Evolutionary conservation across 2,797 vertebrate genomes (phyloP).

Genomic region (Harpagifer antarcticus): DNA sequence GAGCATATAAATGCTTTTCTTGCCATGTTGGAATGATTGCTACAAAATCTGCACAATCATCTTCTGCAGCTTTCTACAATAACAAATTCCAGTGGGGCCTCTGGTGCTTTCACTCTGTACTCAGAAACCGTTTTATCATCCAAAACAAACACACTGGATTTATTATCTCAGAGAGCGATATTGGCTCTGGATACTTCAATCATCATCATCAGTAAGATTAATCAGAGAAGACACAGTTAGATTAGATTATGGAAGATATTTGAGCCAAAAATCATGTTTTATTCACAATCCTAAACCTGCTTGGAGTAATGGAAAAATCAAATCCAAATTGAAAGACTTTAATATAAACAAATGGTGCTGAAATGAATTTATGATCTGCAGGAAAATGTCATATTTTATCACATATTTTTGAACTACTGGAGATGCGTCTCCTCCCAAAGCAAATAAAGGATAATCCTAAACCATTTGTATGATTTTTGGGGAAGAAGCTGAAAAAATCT

Average conservation of each 20-base stretch:
- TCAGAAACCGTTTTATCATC: conserved; percentile 26
- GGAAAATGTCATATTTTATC: conserved; percentile 1
- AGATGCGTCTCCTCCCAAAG: background rate
- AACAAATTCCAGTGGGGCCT: conserved; percentile 12
- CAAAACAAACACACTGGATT: conserved; percentile 53
- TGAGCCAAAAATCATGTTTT: conserved; percentile 19
- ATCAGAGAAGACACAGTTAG: conserved; percentile 40
- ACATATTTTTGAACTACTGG: background rate
- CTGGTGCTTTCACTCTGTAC: background rate
- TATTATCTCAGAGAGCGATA: conserved; percentile 35
- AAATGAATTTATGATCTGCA: conserved; percentile 20
- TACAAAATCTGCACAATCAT: conserved; percentile 30
- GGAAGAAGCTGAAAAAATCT: background rate
- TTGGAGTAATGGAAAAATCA: conserved; percentile 12
- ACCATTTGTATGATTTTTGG: background rate
- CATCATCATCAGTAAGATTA: conserved; percentile 26
- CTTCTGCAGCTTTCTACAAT: conserved; percentile 15
- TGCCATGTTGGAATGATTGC: conserved; percentile 31
- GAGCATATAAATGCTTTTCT: conserved; percentile 8
- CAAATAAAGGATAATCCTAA: conserved; percentile 1
- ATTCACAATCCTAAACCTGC: conserved; percentile 20
- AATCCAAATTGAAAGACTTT: conserved; percentile 13
- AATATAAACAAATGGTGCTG: background rate
- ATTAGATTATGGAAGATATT: conserved; percentile 22
- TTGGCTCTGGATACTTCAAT: conserved; percentile 34